Evolutionary conservation across 1,140 invertebrate genomes (phyloP), one percentile per base, ranked within the genome.

Genomic region (Saccostrea cuccullata): DNA sequence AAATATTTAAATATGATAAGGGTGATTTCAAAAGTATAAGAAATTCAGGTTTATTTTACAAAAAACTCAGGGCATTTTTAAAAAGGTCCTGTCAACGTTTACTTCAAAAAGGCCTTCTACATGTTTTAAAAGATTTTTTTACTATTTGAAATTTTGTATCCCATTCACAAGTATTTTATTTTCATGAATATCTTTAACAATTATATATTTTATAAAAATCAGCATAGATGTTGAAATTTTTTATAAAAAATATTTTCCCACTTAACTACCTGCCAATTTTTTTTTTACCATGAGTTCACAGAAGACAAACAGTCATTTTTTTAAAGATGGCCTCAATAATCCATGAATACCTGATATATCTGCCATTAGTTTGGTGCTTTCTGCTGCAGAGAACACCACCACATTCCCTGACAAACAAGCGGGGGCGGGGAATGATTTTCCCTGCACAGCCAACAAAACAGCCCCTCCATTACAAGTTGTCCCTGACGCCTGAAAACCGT

Each of bases 391-490:
- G 88, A 92, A 93, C 6, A 93, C 20, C 1, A 94, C 13, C 0
- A 90, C 84, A 6, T 89, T 64, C 26, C 91, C 92, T 40, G 73
- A 64, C 5, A 94, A 90, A 13, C 82, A 70, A 5, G 92, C 89
- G 40, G 91, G 91, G 1, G 90, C 64, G 0, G 90, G 55, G 86
- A 93, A 92, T 12, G 55, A 23, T 23, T 91, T 87, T 9, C 89
- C 90, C 82, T 92, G 89, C 9, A 93, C 67, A 26, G 90, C 87
- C 9, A 91, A 82, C 13, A 94, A 88, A 23, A 93, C 85, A 5
- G 93, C 82, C 26, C 87, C 86, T 6, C 89, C 89, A 17, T 90
- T 92, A 15, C 91, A 91, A 60, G 91, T 91, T 55, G 90, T 90
- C 40, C 93, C 93, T n/a, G 60, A 82, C 6, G 93, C 77, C 20